Percentiles rank a stretch among this genome's conserved stretches.
These are phyloP conservation scores for Petrosia ficiformis DNA, from an alignment of 37 sponge, comb jelly and placozoan genomes.

Conservation along the genomic window DNA sequence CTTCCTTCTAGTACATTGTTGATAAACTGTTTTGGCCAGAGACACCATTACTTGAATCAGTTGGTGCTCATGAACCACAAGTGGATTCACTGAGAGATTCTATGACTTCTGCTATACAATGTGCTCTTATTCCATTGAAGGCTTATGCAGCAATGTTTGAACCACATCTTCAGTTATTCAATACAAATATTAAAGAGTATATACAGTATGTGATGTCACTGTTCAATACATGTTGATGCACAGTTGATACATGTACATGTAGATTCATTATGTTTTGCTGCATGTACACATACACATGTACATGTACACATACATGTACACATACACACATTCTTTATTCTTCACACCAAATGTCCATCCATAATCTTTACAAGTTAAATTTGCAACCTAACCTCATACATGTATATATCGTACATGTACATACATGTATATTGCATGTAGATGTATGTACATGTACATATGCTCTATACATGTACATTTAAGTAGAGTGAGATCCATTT, in stretches of 20 bases:
- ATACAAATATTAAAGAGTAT: slow-evolving; percentile 37
- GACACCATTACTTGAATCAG: slow-evolving; percentile 81
- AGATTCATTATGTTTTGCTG: slow-evolving; percentile 45
- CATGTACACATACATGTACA: slow-evolving; percentile 8
- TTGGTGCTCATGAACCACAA: slow-evolving; percentile 87
- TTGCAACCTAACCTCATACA: no score
- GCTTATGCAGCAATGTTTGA: slow-evolving; percentile 82
- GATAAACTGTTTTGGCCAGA: slow-evolving; percentile 91
- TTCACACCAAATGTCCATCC: neutral
- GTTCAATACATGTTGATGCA: slow-evolving; percentile 66
- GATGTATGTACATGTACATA: no score
- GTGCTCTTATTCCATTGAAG: slow-evolving; percentile 78
- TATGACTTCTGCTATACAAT: slow-evolving; percentile 43
- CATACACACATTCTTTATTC: neutral
- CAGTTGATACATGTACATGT: neutral
- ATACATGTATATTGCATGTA: neutral
- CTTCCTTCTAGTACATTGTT: slow-evolving; percentile 48
- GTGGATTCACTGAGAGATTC: slow-evolving; percentile 60
- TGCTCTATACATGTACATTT: no score
- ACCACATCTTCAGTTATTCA: slow-evolving; percentile 72
- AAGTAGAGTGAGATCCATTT: no score
- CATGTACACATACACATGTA: neutral
- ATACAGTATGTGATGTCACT: neutral
- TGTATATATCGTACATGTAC: no score
- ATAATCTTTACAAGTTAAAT: neutral